Evolutionary conservation across 23 tunicate genomes (phyloP), one percentile per base, ranked within the genome.

Genomic region (Aplidium turbinatum): DNA sequence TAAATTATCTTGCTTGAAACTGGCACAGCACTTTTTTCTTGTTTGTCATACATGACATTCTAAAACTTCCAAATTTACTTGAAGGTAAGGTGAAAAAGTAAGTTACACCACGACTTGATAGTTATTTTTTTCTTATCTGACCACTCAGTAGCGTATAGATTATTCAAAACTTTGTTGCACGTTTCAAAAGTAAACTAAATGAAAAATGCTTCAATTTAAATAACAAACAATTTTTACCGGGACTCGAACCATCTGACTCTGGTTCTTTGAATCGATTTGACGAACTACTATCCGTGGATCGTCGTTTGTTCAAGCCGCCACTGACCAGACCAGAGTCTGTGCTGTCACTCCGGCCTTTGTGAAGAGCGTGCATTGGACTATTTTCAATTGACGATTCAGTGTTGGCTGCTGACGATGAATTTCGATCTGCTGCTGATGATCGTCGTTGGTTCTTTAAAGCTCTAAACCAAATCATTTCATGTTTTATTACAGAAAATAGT

Each of bases 161-260:
- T n/a, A n/a, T n/a, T n/a, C n/a, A n/a, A n/a, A n/a, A n/a, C n/a
- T n/a, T n/a, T n/a, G n/a, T n/a, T n/a, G n/a, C n/a, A n/a, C n/a
- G n/a, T n/a, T n/a, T n/a, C n/a, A n/a, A n/a, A n/a, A n/a, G n/a
- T n/a, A n/a, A n/a, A n/a, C n/a, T n/a, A n/a, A 42, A 9, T 16
- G 50, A 42, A 42, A 42, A 42, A 24, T 11, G 38, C 38, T 62
- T 19, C 11, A 68, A 68, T 0, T 20, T 0, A 68, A 39, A 40
- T 7, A 40, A 24, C 18, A 39, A 40, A 38, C n/a, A 19, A 29
- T 39, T 5, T 52, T 35, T 31, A 85, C 83, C 78, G 57, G 92
- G 92, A 45, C 92, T 85, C 27, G 92, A 69, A 18, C 65, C 70
- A 24, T 85, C 92, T 23, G 92, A 85, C 38, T 58, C 92, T 19